Evolutionary conservation across 2,113 vertebrate genomes (phyloP).

Genomic region (Ellobius talpinus): DNA sequence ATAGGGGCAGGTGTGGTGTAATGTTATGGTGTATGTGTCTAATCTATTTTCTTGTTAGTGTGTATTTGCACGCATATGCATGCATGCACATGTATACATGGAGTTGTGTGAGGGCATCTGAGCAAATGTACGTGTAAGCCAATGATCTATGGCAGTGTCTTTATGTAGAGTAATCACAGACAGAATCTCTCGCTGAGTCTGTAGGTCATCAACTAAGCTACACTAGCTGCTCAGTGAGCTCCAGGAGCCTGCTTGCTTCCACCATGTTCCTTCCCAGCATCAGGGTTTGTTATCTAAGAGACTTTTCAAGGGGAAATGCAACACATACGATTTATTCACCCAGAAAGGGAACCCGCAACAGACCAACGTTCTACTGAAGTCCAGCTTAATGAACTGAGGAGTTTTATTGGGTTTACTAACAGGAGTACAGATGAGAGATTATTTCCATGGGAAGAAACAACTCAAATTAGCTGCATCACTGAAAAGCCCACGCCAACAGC

Average conservation of each 20-base stretch:
- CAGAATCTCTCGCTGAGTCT: not conserved
- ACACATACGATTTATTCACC: not conserved
- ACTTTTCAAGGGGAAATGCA: not conserved
- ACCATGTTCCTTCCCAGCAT: not conserved
- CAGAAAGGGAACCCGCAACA: not conserved
- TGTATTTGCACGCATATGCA: not conserved
- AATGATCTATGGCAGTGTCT: not conserved
- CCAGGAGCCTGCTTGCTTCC: not conserved
- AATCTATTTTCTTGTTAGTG: not conserved
- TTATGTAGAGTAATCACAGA: not conserved
- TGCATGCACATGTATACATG: not conserved
- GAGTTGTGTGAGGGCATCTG: not conserved
- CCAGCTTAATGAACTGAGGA: not conserved
- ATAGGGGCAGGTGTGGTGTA: not conserved
- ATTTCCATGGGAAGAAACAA: not conserved
- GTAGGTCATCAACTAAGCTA: not conserved
- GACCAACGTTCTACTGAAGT: not conserved
- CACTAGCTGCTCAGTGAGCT: not conserved
- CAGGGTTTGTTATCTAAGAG: not conserved
- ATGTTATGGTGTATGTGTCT: not conserved
- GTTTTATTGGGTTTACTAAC: not conserved
- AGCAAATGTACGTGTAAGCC: not conserved
- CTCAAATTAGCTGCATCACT: not conserved
- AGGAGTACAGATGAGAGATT: not conserved
- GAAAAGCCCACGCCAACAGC: not conserved